Base-by-base conservation (phyloP, 2,888 invertebrate genomes). In the Sinotaia quadrata region DNA sequence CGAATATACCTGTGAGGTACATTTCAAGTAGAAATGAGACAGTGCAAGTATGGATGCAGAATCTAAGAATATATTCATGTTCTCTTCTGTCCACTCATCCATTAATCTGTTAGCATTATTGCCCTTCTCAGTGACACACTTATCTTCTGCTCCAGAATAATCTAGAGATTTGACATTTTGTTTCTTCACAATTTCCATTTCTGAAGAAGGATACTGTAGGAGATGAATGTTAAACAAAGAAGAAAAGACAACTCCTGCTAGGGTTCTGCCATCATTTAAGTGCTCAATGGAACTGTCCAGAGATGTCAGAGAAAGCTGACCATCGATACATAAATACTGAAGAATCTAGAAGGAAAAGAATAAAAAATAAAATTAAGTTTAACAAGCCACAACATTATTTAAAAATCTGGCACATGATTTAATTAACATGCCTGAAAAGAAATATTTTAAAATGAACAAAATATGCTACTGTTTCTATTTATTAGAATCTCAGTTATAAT, bases 321-420 rank as follows among this genome's bases (percentile, higher is more conserved):
- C 80, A 51, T 67, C 71, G 21, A 78, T 67, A 63, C 68, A 71
- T 21, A 74, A 44, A 56, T 75, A 75, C 27, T 75, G 63, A 65
- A 70, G 49, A 10, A 78, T 49, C 78, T 78, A 65, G 5, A 60
- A 58, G 31, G 56, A 21, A 37, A 34, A 56, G n/a, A n/a, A n/a
- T n/a, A n/a, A n/a, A n/a, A n/a, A n/a, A n/a, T n/a, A n/a, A n/a
- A n/a, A n/a, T n/a, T n/a, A n/a, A n/a, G n/a, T n/a, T n/a, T n/a
- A n/a, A n/a, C n/a, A n/a, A n/a, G n/a, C n/a, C n/a, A n/a, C n/a
- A n/a, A n/a, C n/a, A n/a, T n/a, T n/a, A n/a, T n/a, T n/a, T n/a
- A n/a, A n/a, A n/a, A n/a, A n/a, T n/a, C n/a, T n/a, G n/a, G n/a
- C n/a, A n/a, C n/a, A n/a, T n/a, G n/a, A n/a, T n/a, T n/a, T n/a